phyloP scores from a whole-genome alignment of 1,140 invertebrate species.

The Cotesia chilonis region DNA sequence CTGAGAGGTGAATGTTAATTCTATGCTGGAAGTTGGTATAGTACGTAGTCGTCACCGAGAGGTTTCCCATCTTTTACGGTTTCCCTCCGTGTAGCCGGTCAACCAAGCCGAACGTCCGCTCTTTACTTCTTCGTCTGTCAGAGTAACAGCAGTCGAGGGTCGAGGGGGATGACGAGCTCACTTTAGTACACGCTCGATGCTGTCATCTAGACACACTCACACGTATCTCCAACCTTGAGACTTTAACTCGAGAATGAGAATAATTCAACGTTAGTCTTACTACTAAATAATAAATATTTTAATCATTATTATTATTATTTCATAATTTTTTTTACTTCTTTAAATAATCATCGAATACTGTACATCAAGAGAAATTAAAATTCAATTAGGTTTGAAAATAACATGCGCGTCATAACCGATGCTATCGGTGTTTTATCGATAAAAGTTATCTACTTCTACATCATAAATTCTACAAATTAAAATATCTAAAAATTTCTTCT shows the following conservation, averaged over 20 bases:
- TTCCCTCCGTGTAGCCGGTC: conserved; percentile 52
- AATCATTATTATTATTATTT: too few species aligned
- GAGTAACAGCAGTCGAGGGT: neutral
- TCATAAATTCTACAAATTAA: too few species aligned
- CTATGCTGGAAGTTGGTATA: conserved; percentile 56
- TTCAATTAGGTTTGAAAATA: too few species aligned
- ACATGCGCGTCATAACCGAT: too few species aligned
- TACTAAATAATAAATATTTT: too few species aligned
- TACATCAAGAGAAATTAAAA: too few species aligned
- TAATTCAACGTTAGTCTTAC: too few species aligned
- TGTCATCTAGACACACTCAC: conserved; percentile 7
- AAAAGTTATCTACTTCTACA: too few species aligned
- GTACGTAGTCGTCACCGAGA: conserved; percentile 50
- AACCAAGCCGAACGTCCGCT: conserved; percentile 42
- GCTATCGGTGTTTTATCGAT: too few species aligned
- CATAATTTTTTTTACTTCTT: too few species aligned
- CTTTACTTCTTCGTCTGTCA: conserved; percentile 32
- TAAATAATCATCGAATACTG: too few species aligned
- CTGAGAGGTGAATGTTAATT: conserved; percentile 55
- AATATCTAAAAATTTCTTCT: too few species aligned
- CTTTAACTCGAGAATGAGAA: conserved; percentile 2
- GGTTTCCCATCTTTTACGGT: conserved; percentile 66
- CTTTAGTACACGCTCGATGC: conserved; percentile 31
- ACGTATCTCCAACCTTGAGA: conserved; percentile 13
- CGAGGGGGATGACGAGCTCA: conserved; percentile 44